Conservation (phyloP, 1,140 invertebrate genomes). For the Dufourea novaeangliae region DNA sequence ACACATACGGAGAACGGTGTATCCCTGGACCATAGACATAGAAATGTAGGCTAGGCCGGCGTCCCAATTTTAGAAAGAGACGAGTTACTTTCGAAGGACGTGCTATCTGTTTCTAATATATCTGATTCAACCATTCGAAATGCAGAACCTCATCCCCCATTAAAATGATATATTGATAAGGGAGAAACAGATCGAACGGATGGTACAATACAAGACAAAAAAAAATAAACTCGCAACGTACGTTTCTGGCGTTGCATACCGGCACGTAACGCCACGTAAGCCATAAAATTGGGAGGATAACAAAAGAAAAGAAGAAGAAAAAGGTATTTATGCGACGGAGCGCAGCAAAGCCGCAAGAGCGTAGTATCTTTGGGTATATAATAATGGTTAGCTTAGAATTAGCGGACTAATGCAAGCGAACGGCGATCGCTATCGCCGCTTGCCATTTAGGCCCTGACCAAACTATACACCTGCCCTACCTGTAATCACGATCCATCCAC, state of each 20-base stretch:
- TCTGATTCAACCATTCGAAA: too few relatives aligned
- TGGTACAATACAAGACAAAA: too few relatives aligned
- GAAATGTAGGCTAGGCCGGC: too few relatives aligned
- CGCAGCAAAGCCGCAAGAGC: not conserved
- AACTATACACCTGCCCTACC: constrained; percentile 69
- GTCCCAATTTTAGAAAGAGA: too few relatives aligned
- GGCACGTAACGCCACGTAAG: not conserved
- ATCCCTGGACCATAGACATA: too few relatives aligned
- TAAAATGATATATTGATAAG: too few relatives aligned
- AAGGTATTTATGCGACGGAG: constrained; percentile 21
- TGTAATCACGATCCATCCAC: constrained; percentile 57
- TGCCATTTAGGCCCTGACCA: constrained; percentile 64
- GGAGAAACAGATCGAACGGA: not conserved
- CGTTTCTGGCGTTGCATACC: not conserved
- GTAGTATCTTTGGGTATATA: constrained; percentile 47
- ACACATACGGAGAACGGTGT: too few relatives aligned
- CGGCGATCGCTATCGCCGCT: constrained; percentile 64
- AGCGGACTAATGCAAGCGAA: constrained; percentile 63
- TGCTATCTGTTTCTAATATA: too few relatives aligned
- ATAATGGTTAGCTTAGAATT: constrained; percentile 69
- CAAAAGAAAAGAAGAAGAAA: too few relatives aligned
- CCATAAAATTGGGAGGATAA: constrained; percentile 4
- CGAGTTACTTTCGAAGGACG: too few relatives aligned
- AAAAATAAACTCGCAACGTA: not conserved
- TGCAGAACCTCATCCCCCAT: too few relatives aligned